Evolutionary conservation across 1,140 invertebrate species (phyloP), one percentile per base, ranked within the genome.

Genomic region (Ganaspis sp.): DNA sequence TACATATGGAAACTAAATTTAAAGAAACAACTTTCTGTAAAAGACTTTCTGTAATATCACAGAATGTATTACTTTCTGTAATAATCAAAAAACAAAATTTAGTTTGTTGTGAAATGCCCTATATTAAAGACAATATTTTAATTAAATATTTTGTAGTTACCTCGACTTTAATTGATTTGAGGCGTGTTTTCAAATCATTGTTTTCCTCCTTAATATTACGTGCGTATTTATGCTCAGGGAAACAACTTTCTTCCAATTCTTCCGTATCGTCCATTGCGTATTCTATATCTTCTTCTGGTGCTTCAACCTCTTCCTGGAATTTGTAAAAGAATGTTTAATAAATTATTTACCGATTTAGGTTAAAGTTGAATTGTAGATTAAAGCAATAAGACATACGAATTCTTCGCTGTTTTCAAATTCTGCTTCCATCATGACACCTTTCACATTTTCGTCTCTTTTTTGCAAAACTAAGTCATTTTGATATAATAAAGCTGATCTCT

Each of bases 401-500:
- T 76, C 71, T 76, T n/a, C 37, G 71, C 69, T 71, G 23, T 75
- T 0, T 64, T 15, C 1, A 79, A 70, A 4, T 26, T 70, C 21
- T 72, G 58, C 0, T 49, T 69, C 70, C 19, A 12, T 29, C 8
- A 3, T 34, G 29, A 34, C n/a, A n/a, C n/a, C n/a, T 34, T 34
- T 34, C 29, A 34, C 29, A 3, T 34, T 34, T n/a, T n/a, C n/a
- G n/a, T n/a, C 29, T 34, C 5, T 73, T 69, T 49, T 76, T 75
- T 5, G n/a, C n/a, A n/a, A n/a, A n/a, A n/a, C n/a, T n/a, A n/a
- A n/a, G n/a, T n/a, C 11, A 29, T 64, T 64, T 19, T 87, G 81
- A 49, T 89, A 81, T 15, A 84, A 64, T 15, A 90, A 86, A 4
- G 92, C 92, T 6, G 92, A 90, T 81, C 92, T 90, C 70, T 93